phyloP scores from a whole-genome alignment of 2,113 vertebrate genomes.

The Anarhynchus alexandrinus region DNA sequence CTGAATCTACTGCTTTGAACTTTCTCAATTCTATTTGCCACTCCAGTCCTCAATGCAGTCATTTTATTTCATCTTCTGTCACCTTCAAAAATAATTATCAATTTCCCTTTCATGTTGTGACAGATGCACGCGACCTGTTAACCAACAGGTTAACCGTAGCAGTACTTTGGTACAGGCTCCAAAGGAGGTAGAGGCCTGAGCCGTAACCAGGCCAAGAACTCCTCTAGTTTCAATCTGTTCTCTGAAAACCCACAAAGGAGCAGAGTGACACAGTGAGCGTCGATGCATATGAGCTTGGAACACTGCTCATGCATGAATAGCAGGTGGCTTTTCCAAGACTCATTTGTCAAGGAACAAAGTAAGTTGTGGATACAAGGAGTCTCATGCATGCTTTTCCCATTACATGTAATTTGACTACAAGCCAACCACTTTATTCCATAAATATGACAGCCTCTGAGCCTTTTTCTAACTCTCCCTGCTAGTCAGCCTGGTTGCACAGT shows the following conservation, averaged over 20 bases:
- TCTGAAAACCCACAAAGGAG: background rate
- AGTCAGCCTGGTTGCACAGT: background rate
- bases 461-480: background rate
- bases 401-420: background rate
- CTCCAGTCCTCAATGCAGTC: background rate
- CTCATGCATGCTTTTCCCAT: background rate
- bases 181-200: background rate
- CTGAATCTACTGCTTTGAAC: background rate
- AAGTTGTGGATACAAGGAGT: background rate
- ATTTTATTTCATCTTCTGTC: conserved; percentile 20
- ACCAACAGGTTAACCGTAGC: background rate
- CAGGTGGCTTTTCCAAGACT: background rate
- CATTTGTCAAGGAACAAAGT: background rate
- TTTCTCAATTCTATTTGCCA: background rate
- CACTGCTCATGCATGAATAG: background rate
- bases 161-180: background rate
- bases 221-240: background rate
- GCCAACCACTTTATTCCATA: background rate
- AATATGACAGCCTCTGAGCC: background rate
- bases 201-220: background rate
- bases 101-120: background rate
- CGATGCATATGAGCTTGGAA: background rate
- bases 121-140: background rate
- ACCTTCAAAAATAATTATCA: conserved; percentile 5
- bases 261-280: background rate